Percentiles rank a stretch among this genome's conserved stretches.
Evolutionary conservation across 2,888 invertebrate species (phyloP).

Genomic region (Sipha maydis): DNA sequence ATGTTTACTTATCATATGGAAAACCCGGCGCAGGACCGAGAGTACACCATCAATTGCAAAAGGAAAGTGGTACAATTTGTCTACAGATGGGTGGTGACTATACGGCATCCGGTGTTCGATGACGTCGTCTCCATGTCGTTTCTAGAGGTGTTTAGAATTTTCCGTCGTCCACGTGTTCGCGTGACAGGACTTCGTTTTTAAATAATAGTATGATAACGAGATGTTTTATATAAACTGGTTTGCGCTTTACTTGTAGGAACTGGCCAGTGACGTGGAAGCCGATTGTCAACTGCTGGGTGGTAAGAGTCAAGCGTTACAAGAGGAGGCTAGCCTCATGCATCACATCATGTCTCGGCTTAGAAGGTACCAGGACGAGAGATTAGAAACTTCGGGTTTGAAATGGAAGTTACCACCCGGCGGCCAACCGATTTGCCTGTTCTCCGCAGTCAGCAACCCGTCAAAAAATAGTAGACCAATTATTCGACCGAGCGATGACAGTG

Average conservation of each 20-base stretch:
- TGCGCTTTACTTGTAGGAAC: constrained; percentile 69
- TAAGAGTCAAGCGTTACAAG: constrained; percentile 70
- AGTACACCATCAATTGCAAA: constrained; percentile 77
- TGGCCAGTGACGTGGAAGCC: constrained; percentile 77
- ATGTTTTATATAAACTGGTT: neutral
- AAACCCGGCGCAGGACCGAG: constrained; percentile 73
- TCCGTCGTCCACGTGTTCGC: too few relatives aligned
- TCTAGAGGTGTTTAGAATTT: constrained; percentile 71
- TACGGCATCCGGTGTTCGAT: constrained; percentile 79
- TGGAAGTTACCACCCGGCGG: constrained; percentile 78
- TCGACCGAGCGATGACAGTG: constrained; percentile 76
- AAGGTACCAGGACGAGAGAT: constrained; percentile 70
- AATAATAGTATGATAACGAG: neutral
- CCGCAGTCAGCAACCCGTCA: constrained; percentile 70
- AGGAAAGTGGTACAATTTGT: constrained; percentile 82
- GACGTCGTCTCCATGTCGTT: constrained; percentile 78
- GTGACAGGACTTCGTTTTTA: too few relatives aligned
- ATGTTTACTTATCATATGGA: constrained; percentile 65
- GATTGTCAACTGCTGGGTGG: constrained; percentile 70
- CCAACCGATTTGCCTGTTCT: constrained; percentile 77
- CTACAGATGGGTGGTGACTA: constrained; percentile 79
- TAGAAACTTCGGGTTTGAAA: constrained; percentile 72
- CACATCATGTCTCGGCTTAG: constrained; percentile 75
- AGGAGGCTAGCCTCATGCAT: constrained; percentile 77
- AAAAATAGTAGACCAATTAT: constrained; percentile 70